phyloP scores from a whole-genome alignment of 2,113 vertebrate genomes.

The Campylomormyrus numenius region DNA sequence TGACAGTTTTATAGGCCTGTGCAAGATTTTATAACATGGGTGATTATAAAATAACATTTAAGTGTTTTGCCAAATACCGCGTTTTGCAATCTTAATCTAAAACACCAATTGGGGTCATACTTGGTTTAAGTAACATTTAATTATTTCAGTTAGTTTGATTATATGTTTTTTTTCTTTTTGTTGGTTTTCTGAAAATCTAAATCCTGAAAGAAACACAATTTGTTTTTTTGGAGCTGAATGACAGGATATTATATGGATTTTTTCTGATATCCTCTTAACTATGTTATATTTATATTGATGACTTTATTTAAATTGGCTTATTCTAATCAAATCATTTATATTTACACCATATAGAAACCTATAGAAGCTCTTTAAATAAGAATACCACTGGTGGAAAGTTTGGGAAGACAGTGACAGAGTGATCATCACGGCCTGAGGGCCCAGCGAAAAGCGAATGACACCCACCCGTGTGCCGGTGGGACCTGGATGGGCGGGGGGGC shows the following conservation, averaged over 20 bases:
- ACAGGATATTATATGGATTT: background rate
- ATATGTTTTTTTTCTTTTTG: background rate
- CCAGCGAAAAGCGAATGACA: background rate
- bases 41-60: background rate
- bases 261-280: background rate
- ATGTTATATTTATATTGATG: background rate
- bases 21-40: background rate
- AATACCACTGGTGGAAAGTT: background rate
- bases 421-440: background rate
- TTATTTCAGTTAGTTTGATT: background rate
- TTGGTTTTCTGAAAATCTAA: background rate
- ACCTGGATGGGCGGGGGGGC: background rate
- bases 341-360: background rate
- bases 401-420: background rate
- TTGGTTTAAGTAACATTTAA: background rate
- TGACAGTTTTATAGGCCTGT: background rate
- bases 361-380: background rate
- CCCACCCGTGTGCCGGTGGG: background rate
- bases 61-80: background rate
- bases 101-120: background rate
- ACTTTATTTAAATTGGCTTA: background rate
- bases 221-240: background rate
- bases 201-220: background rate
- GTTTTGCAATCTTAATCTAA: background rate
- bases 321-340: background rate